Evolutionary conservation across 2,888 invertebrate genomes (phyloP).

Genomic region (Glyphotaelius pellucidus): DNA sequence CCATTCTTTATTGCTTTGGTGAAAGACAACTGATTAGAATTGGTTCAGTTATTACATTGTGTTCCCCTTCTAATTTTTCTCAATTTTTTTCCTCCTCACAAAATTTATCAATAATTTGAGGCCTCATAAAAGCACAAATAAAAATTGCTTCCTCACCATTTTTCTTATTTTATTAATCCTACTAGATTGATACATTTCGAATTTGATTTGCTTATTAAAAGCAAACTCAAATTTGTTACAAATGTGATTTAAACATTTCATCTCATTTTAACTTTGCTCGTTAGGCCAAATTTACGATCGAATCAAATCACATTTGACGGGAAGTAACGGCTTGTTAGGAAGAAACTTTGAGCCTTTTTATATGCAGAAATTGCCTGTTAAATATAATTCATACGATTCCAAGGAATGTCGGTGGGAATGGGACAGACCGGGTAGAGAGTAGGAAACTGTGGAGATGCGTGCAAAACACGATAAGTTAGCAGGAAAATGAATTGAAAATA

Average conservation of each 20-base stretch:
- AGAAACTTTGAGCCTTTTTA: not conserved
- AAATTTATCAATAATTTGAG: no score
- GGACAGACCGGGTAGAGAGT: not conserved
- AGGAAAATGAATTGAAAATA: not conserved
- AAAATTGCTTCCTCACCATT: not conserved
- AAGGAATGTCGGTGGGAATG: not conserved
- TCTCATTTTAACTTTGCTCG: not conserved
- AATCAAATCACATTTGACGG: not conserved
- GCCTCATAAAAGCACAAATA: not conserved
- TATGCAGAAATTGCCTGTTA: not conserved
- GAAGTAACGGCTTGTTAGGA: not conserved
- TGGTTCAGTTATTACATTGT: not conserved
- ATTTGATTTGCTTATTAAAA: not conserved
- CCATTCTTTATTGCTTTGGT: not conserved
- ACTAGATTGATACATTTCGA: not conserved
- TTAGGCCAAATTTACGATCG: not conserved
- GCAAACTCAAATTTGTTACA: not conserved
- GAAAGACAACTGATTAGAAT: not conserved
- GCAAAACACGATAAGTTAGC: not conserved
- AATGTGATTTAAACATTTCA: not conserved
- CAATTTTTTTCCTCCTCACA: not conserved
- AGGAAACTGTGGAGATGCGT: not conserved
- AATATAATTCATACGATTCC: not conserved
- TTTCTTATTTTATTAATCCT: not conserved
- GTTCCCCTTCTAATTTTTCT: no score